Conservation (phyloP, 53 echinoderm and acorn worm genomes). For the Astropecten irregularis region DNA sequence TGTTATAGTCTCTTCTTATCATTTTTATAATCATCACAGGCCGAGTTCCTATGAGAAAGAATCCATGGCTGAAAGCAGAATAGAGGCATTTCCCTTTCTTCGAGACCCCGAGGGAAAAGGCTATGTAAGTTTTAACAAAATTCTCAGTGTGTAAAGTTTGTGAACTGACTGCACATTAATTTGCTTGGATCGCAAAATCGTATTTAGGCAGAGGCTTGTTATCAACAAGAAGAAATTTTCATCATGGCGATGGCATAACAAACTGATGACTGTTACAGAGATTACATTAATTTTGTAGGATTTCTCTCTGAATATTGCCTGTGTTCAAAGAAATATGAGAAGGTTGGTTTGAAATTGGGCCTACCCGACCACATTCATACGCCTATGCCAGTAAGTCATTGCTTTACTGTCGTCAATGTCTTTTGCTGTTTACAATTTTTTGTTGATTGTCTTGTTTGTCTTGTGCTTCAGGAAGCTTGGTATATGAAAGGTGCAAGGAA, state of each 20-base stretch:
- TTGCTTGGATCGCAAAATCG: too few species aligned
- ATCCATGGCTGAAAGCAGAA: background rate
- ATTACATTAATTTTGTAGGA: too few species aligned
- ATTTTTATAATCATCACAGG: background rate
- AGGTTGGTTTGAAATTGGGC: too few species aligned
- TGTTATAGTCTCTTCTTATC: background rate
- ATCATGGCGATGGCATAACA: too few species aligned
- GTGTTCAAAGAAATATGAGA: too few species aligned
- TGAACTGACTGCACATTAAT: background rate
- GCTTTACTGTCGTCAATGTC: too few species aligned
- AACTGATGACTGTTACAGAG: too few species aligned
- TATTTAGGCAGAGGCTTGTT: too few species aligned
- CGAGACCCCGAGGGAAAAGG: background rate
- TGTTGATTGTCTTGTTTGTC: background rate
- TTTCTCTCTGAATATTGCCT: too few species aligned
- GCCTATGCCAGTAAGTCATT: too few species aligned
- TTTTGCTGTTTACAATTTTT: background rate
- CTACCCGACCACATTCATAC: too few species aligned
- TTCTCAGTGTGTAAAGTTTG: background rate
- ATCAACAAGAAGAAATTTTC: too few species aligned
- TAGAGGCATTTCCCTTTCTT: background rate
- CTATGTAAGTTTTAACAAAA: background rate
- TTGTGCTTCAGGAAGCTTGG: constrained; percentile 1
- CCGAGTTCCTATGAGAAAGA: background rate
- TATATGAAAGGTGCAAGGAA: background rate